Percentiles rank a stretch among this genome's conserved stretches.
Evolutionary conservation across 2,888 invertebrate species (phyloP).

Genomic region (Drosophila parthenogenetica): DNA sequence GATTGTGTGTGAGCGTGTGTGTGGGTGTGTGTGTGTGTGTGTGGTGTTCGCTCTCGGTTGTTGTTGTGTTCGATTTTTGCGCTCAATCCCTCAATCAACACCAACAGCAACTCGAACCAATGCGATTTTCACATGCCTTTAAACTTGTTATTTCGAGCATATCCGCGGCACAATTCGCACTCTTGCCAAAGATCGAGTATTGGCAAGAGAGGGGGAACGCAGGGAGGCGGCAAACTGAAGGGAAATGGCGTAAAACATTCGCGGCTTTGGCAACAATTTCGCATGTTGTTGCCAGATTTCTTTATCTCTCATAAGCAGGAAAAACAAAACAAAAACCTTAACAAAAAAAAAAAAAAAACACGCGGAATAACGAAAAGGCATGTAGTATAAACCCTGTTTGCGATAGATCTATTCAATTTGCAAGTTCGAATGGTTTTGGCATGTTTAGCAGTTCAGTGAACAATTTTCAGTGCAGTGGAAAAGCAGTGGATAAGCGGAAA

Average conservation of each 20-base stretch:
- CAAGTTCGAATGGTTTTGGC: slow-evolving; percentile 65
- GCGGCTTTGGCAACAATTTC: slow-evolving; percentile 72
- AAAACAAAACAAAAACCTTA: slow-evolving; percentile 29
- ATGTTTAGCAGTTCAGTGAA: slow-evolving; percentile 71
- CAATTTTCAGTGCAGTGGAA: slow-evolving; percentile 42
- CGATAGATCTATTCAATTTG: slow-evolving; percentile 73
- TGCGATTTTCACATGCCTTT: slow-evolving; percentile 69
- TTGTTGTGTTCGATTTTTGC: slow-evolving; percentile 67
- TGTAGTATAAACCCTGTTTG: slow-evolving; percentile 21
- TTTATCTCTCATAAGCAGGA: slow-evolving; percentile 72
- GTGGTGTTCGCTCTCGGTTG: slow-evolving; percentile 17
- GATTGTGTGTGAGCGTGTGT: background rate
- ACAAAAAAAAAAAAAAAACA: slow-evolving; percentile 6
- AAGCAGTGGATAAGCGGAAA: background rate
- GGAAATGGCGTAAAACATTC: slow-evolving; percentile 34
- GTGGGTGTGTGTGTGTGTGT: background rate
- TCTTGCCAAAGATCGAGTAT: slow-evolving; percentile 37
- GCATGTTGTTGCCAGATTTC: slow-evolving; percentile 76
- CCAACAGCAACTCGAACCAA: slow-evolving; percentile 40
- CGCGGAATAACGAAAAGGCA: slow-evolving; percentile 16
- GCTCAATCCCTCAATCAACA: slow-evolving; percentile 79
- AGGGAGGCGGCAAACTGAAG: background rate
- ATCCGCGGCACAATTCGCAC: slow-evolving; percentile 62
- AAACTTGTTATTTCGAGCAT: slow-evolving; percentile 80
- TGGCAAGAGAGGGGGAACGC: background rate